Base-by-base conservation (phyloP, 2,797 vertebrate species). In the Bucorvus abyssinicus region DNA sequence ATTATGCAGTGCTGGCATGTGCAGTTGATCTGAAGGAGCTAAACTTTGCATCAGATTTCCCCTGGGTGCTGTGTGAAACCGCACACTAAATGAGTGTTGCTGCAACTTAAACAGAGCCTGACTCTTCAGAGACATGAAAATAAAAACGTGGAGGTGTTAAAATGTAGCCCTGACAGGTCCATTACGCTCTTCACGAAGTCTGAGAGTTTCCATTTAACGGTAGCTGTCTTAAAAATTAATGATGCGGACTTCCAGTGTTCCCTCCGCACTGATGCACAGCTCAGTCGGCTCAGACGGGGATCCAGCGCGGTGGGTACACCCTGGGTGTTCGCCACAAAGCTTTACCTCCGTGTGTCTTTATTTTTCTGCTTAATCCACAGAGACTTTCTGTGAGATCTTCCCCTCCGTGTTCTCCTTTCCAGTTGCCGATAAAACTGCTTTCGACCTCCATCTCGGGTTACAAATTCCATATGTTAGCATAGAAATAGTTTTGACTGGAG, bases 181-280 rank as follows among this genome's bases (percentile, higher is more conserved):
- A 69, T 91, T 90, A 80, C 34, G 63, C 69, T 83, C 77, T 71
- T 92, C 75, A 82, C 74, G 47, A 84, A 85, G 68, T 69, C 74
- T 78, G 74, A 67, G 75, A 6, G 1, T 70, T 82, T 87, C 61
- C 75, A 81, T 84, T 45, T 59, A 61, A 56, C n/a, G 55, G 77
- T 80, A 87, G 56, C 63, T 67, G 57, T 67, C 75, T 92, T 95
- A 89, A 94, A 95, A 95, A 86, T 93, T 75, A 94, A 95, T 76
- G 52, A 38, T 47, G 44, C 53, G 12, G 83, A 16, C 56, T 89
- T 85, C 53, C 67, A 60, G 21, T 59, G 44, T 85, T 82, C 65
- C 32, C 83, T 78, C 61, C 63, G 80, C 67, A 32, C 67, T 5
- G 13, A 64, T 67, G 84, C 34, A 65, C 55, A 67, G 2, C 47